These are phyloP conservation scores for Glandiceps talaboti DNA, from an alignment of 53 echinoderm and acorn worm species.

Conservation along the genomic window DNA sequence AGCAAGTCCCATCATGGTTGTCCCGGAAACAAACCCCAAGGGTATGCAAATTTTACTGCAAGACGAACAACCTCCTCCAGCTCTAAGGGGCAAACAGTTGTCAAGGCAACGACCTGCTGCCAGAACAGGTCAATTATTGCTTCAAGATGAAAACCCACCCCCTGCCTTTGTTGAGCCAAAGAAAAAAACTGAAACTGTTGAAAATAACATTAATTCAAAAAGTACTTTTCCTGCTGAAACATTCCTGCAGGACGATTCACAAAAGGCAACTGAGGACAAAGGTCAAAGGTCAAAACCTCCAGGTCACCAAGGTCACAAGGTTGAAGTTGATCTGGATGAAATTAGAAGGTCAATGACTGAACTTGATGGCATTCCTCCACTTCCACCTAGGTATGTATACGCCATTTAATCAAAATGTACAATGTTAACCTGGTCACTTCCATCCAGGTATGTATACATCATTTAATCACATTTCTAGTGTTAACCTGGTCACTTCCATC, in stretches of 20 bases:
- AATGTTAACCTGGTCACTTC: no score
- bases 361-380: constrained; percentile 43
- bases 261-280: not conserved
- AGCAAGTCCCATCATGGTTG: constrained; percentile 11
- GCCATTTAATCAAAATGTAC: no score
- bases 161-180: constrained; percentile 62
- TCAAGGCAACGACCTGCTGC: constrained; percentile 7
- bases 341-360: constrained; percentile 63
- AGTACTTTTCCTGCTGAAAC: not conserved
- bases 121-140: constrained; percentile 62
- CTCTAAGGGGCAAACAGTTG: constrained; percentile 22
- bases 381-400: constrained; percentile 95
- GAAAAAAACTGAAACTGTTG: not conserved
- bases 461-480: no score
- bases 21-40: constrained; percentile 43
- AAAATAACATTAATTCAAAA: not conserved
- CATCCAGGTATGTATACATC: no score
- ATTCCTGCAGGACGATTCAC: not conserved
- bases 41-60: constrained; percentile 69
- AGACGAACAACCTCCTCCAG: constrained; percentile 44
- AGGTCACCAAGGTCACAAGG: constrained; percentile 87
- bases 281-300: constrained; percentile 44
- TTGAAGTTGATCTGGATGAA: constrained; percentile 89
- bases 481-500: no score
- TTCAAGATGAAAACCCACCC: constrained; percentile 80